Conservation (phyloP, 1,140 invertebrate genomes). For the Bilobella aurantiaca region DNA sequence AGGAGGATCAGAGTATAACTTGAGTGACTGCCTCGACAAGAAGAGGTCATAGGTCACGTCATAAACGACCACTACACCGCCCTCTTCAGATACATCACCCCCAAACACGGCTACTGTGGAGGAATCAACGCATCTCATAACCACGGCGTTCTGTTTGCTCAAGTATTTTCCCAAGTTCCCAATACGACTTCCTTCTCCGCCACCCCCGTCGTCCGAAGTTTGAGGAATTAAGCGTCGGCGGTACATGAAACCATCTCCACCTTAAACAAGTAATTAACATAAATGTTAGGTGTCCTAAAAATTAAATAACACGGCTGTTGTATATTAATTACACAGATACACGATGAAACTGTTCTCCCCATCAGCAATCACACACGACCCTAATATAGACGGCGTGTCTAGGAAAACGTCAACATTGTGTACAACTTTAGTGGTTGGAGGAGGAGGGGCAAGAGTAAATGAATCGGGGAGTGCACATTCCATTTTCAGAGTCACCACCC, state of each 20-base stretch:
- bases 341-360: neutral
- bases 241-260: slow-evolving; percentile 25
- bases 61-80: slow-evolving; percentile 27
- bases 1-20: slow-evolving; percentile 24
- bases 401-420: neutral
- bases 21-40: slow-evolving; percentile 25
- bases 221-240: slow-evolving; percentile 7
- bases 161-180: slow-evolving; percentile 18
- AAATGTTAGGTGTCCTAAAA: neutral
- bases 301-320: neutral
- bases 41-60: slow-evolving; percentile 29
- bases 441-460: neutral
- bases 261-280: slow-evolving; percentile 5
- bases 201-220: neutral
- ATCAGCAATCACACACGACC: slow-evolving; percentile 8
- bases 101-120: slow-evolving; percentile 23
- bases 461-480: neutral
- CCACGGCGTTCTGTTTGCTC: slow-evolving; percentile 4
- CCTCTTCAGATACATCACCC: slow-evolving; percentile 28
- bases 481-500: neutral
- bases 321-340: slow-evolving; percentile 15
- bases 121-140: slow-evolving; percentile 13
- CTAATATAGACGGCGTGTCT: slow-evolving; percentile 5
- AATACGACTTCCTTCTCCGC: neutral
- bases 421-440: neutral